phyloP scores from a whole-genome alignment of 2,113 vertebrate species.

The Haemorhous mexicanus region DNA sequence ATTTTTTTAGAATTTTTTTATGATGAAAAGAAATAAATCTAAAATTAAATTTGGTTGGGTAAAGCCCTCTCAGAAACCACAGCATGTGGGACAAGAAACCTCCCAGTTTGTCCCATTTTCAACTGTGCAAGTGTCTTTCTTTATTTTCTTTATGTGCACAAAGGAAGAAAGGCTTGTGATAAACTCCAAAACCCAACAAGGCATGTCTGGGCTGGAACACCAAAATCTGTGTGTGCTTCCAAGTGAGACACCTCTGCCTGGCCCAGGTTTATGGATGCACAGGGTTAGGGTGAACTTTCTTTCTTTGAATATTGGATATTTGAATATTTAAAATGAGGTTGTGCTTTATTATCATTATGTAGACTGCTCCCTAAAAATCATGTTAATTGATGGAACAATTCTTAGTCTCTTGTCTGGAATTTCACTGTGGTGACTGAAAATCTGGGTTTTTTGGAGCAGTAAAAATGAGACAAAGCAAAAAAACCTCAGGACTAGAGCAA shows the following conservation, averaged over 20 bases:
- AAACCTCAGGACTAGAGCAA: neutral
- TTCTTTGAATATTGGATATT: neutral
- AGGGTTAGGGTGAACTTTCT: neutral
- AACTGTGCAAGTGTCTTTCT: fast-evolving
- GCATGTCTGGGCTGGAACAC: fast-evolving
- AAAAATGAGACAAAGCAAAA: neutral
- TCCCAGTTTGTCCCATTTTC: neutral
- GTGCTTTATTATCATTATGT: neutral
- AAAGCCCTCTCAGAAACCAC: neutral
- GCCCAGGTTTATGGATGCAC: neutral
- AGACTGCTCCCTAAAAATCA: neutral
- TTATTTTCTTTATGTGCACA: neutral
- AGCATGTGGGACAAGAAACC: neutral
- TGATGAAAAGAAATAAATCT: neutral
- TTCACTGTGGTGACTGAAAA: neutral
- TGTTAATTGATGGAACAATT: fast-evolving
- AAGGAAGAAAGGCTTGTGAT: neutral
- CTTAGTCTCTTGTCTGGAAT: neutral
- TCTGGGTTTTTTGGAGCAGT: neutral
- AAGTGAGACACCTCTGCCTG: neutral
- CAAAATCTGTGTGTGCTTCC: neutral
- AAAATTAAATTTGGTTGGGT: neutral
- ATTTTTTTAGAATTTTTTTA: neutral
- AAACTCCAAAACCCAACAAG: neutral
- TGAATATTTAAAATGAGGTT: neutral